Conservation (phyloP, 1,140 invertebrate species). For the Oryctes rhinoceros region DNA sequence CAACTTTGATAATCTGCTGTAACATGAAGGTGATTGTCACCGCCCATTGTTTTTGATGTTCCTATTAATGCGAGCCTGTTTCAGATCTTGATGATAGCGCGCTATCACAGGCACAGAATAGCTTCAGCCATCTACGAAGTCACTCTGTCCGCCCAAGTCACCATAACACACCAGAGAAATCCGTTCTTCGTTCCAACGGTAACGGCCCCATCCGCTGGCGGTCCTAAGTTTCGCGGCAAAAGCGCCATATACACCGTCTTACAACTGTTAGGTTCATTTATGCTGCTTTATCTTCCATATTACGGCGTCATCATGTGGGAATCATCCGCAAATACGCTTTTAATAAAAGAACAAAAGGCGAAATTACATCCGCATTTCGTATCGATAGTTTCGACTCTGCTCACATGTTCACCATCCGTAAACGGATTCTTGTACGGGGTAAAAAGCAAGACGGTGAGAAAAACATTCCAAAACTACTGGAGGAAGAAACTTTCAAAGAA, state of each 20-base stretch:
- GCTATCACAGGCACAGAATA: constrained; percentile 83
- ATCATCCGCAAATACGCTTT: constrained; percentile 56
- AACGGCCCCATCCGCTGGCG: constrained; percentile 65
- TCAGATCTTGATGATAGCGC: constrained; percentile 78
- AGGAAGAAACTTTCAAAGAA: constrained; percentile 82
- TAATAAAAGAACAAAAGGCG: constrained; percentile 43
- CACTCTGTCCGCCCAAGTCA: constrained; percentile 82
- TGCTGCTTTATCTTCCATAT: constrained; percentile 77
- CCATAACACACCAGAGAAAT: constrained; percentile 82
- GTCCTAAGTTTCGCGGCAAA: constrained; percentile 67
- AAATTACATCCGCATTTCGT: constrained; percentile 64
- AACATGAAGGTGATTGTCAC: constrained; percentile 68
- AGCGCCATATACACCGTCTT: constrained; percentile 76
- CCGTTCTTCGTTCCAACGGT: constrained; percentile 74
- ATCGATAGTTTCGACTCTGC: constrained; percentile 68
- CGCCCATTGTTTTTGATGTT: not conserved
- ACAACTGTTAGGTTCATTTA: constrained; percentile 75
- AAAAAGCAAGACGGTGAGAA: constrained; percentile 73
- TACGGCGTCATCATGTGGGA: constrained; percentile 78
- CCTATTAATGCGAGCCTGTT: constrained; percentile 45
- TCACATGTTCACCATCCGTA: constrained; percentile 74
- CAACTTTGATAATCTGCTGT: constrained; percentile 73
- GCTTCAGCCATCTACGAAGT: constrained; percentile 86
- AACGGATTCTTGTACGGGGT: constrained; percentile 82
- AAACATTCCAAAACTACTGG: constrained; percentile 80